phyloP scores from a whole-genome alignment of 2,797 vertebrate genomes.

The Acipenser transmontanus region DNA sequence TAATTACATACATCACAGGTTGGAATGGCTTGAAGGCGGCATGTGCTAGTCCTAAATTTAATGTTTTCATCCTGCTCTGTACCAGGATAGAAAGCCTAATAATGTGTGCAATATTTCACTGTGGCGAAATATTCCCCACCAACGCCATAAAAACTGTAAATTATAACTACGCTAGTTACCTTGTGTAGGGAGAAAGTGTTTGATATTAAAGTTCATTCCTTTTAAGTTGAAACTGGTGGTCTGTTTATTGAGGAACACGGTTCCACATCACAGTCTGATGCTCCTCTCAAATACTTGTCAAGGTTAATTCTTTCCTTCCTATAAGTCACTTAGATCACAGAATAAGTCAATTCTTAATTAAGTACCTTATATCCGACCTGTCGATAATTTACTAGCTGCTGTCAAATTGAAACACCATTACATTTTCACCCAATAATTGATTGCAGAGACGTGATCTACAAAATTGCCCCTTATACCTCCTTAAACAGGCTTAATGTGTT shows the following conservation, averaged over 20 bases:
- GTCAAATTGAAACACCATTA: neutral
- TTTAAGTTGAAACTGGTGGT: no score
- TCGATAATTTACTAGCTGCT: neutral
- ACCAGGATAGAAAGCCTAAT: neutral
- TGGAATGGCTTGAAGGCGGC: neutral
- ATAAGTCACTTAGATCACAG: neutral
- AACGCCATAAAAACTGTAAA: neutral
- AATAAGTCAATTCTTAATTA: neutral
- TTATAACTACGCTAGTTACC: neutral
- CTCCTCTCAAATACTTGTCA: neutral
- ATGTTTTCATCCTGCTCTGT: neutral
- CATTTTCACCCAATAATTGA: neutral
- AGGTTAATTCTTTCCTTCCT: neutral
- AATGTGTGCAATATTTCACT: neutral
- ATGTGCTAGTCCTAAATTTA: neutral
- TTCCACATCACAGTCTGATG: neutral
- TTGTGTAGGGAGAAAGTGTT: neutral
- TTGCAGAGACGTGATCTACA: neutral
- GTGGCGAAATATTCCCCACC: neutral
- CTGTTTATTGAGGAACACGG: neutral
- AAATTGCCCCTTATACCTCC: neutral
- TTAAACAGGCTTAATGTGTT: neutral
- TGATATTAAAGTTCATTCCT: neutral
- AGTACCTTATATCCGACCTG: neutral
- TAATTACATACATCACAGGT: constrained; percentile 1